Base-by-base conservation (phyloP, 1,140 invertebrate species). In the Vanessa atalanta region DNA sequence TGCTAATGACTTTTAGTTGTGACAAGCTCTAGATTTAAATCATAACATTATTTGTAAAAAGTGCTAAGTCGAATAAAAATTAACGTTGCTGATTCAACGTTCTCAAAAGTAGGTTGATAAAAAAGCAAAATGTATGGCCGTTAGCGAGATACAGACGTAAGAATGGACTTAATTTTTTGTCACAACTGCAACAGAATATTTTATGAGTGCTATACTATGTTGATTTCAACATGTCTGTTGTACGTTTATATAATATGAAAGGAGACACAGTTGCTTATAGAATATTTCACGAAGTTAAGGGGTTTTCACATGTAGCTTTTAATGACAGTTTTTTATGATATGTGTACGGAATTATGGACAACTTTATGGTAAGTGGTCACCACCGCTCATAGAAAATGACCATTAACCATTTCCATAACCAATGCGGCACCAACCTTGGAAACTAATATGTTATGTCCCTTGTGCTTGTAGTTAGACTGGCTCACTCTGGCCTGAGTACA, bases 161-260 rank as follows among this genome's bases (percentile, higher is more conserved):
- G 31, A 57, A 68, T 43, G 26, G 15, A 13, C 50, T 53, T 16
- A n/a, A 51, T 67, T 57, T 68, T 13, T 26, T 68, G 26, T 60
- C 50, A 11, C 37, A 43, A 51, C 65, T 68, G 51, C n/a, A 68
- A 53, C 53, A 8, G 11, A 68, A 68, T 55, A 68, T 31, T 67
- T 51, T 55, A 68, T 55, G n/a, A 55, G 51, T 9, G 26, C 23
- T 20, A 11, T 55, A 20, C 15, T 16, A n/a, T 11, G 48, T 66
- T 15, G 13, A 50, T 50, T 1, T 2, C 13, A 47, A 47, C 8
- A 67, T 23, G 4, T 16, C 7, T 67, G 26, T 53, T 53, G 47
- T 51, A 67, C 26, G 11, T 53, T 48, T 65, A 65, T 47, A 65
- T 65, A 65, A 65, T 48, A 12, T 26, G 0, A n/a, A 14, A 51